Evolutionary conservation across 2,888 invertebrate species (phyloP).

Genomic region (Uloborus plumipes): DNA sequence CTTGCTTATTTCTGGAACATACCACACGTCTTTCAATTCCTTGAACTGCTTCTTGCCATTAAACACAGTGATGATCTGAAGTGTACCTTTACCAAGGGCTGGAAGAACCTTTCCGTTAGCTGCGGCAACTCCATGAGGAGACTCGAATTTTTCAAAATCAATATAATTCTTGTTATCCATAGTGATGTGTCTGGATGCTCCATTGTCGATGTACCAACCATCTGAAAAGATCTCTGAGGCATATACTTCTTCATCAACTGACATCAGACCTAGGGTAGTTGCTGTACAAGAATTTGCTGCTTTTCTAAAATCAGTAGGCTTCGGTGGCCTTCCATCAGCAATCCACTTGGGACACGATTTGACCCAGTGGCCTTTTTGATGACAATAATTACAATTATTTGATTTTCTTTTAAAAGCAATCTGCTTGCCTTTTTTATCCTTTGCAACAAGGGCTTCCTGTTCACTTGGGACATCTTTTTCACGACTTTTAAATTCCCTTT

Average conservation of each 20-base stretch:
- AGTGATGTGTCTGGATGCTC: conserved; percentile 28
- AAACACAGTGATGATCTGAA: conserved; percentile 15
- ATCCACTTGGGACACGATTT: conserved; percentile 28
- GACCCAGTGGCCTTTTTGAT: conserved; percentile 36
- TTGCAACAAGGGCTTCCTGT: neutral
- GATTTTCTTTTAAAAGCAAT: neutral
- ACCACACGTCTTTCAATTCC: conserved; percentile 38
- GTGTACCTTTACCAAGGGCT: conserved; percentile 27
- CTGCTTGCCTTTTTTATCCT: neutral
- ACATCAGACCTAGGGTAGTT: neutral
- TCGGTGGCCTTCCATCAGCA: conserved; percentile 30
- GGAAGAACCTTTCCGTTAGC: conserved; percentile 23
- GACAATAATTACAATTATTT: conserved; percentile 37
- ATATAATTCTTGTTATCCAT: conserved; percentile 6
- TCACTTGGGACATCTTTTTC: neutral
- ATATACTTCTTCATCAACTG: neutral
- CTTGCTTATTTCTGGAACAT: conserved; percentile 42
- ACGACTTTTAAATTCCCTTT: conserved; percentile 3
- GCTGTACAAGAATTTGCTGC: neutral
- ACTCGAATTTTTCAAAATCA: conserved; percentile 16
- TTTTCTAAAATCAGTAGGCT: neutral
- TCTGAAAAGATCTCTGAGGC: neutral
- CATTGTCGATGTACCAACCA: conserved; percentile 38
- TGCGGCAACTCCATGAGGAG: conserved; percentile 3
- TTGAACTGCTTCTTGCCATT: conserved; percentile 12